A percentile compares a stretch with the other conserved stretches of the same genome.
These are phyloP conservation scores for Bubo blakistoni DNA, from an alignment of 2,113 vertebrate genomes.

Conservation along the genomic window DNA sequence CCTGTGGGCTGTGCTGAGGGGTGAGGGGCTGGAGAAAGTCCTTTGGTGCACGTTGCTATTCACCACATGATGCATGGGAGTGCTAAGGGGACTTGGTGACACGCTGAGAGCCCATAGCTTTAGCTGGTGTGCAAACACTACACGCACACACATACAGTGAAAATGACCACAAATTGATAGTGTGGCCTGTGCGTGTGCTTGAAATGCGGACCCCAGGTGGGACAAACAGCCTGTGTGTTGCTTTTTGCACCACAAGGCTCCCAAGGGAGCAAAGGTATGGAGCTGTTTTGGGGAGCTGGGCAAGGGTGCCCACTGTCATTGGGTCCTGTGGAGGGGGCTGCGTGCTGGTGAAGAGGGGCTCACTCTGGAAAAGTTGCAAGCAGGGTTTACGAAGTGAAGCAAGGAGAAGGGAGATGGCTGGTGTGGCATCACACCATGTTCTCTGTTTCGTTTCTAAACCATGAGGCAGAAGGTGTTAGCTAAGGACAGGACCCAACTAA, in stretches of 20 bases:
- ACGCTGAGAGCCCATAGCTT: background rate
- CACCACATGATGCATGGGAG: background rate
- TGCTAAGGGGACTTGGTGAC: background rate
- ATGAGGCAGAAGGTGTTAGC: background rate
- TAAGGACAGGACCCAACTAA: fast-evolving
- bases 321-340: background rate
- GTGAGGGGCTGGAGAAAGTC: background rate
- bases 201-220: background rate
- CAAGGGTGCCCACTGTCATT: background rate
- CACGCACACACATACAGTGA: background rate
- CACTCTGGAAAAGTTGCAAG: background rate
- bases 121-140: background rate
- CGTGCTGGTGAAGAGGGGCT: background rate
- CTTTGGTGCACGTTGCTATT: fast-evolving
- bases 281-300: background rate
- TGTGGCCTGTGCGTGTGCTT: background rate
- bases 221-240: background rate
- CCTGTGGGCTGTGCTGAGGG: fast-evolving
- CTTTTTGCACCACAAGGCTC: background rate
- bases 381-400: background rate
- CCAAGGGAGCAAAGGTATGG: background rate
- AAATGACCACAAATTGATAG: background rate
- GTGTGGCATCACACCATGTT: fast-evolving
- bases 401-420: background rate
- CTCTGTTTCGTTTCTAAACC: background rate